Evolutionary conservation across 64 coral and sea anemone genomes (phyloP).

Genomic region (Dendronephthya gigantea): DNA sequence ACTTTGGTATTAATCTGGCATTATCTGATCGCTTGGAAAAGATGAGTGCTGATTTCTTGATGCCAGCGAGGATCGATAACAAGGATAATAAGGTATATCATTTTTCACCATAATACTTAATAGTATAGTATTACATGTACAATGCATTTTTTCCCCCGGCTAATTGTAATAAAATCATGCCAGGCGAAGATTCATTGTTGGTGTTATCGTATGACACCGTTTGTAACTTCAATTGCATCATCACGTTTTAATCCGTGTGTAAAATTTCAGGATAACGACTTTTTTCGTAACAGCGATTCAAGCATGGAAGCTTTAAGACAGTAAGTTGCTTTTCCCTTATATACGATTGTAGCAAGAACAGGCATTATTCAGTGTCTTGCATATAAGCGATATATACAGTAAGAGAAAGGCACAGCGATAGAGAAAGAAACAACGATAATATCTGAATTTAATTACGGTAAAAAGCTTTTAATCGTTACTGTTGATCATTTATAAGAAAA

Average conservation of each 20-base stretch:
- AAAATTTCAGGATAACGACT: background rate
- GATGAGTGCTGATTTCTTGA: conserved; percentile 79
- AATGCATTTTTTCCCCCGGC: background rate
- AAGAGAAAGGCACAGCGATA: no score
- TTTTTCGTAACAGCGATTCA: background rate
- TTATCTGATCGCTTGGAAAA: conserved; percentile 75
- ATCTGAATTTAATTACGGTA: no score
- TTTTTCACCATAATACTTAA: no score
- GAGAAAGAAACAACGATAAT: no score
- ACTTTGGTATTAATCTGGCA: conserved; percentile 87
- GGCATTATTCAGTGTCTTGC: no score
- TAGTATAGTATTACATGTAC: no score
- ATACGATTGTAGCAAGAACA: no score
- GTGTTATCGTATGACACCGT: background rate
- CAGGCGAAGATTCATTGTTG: background rate
- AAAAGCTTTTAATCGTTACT: no score
- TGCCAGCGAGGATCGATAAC: conserved; percentile 24
- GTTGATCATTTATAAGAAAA: no score
- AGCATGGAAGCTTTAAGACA: background rate
- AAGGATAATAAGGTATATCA: no score
- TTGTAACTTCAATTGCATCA: background rate
- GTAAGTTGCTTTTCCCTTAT: background rate
- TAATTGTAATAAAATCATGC: background rate
- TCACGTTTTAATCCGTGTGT: background rate
- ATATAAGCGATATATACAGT: no score